phyloP scores from a whole-genome alignment of 2,113 vertebrate species.

The Lepus europaeus region DNA sequence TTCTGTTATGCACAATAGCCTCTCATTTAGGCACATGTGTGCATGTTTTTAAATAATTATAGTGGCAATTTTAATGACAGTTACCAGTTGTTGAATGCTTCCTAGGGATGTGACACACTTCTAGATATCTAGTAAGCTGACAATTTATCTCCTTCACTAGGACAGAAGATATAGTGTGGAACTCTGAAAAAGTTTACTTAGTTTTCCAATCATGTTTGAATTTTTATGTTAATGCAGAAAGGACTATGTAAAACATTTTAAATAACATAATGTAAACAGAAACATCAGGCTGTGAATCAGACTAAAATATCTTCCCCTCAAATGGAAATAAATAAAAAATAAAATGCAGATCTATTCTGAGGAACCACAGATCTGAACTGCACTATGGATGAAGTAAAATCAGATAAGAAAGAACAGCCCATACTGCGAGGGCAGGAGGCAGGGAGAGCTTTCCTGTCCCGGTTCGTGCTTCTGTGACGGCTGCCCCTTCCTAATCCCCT shows the following conservation, averaged over 20 bases:
- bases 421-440: not conserved
- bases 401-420: not conserved
- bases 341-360: constrained; percentile 34
- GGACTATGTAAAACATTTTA: not conserved
- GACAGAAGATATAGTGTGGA: not conserved
- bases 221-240: not conserved
- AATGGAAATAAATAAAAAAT: constrained; percentile 49
- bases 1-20: not conserved
- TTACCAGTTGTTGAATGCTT: not conserved
- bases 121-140: not conserved
- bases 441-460: not conserved
- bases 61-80: not conserved
- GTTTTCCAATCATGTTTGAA: not conserved
- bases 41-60: not conserved
- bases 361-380: constrained; percentile 8
- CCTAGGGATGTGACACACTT: not conserved
- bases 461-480: not conserved
- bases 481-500: not conserved
- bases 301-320: not conserved
- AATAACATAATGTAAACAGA: not conserved
- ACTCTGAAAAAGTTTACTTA: not conserved
- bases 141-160: not conserved
- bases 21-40: not conserved
- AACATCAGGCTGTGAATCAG: not conserved
- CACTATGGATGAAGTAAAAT: not conserved